Percentiles rank a stretch among this genome's conserved stretches.
These are phyloP conservation scores for Gila robusta DNA, from an alignment of 2,797 vertebrate genomes.

Conservation along the genomic window DNA sequence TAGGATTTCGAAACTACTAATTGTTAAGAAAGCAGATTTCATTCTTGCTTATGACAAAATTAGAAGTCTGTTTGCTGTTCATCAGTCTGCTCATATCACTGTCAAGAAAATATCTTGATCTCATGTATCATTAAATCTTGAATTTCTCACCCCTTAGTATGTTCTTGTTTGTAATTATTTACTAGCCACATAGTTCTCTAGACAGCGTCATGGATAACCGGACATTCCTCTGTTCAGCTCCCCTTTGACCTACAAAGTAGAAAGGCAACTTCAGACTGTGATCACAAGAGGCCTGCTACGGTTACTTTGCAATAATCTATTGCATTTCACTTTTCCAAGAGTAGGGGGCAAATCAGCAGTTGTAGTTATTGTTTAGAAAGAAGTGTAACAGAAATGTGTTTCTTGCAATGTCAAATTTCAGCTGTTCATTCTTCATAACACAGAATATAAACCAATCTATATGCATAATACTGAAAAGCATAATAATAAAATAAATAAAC, in stretches of 20 bases:
- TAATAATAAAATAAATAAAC: background rate
- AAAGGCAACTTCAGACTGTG: background rate
- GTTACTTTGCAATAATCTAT: background rate
- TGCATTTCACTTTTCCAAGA: background rate
- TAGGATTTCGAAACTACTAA: background rate
- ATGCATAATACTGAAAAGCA: background rate
- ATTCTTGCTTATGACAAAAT: background rate
- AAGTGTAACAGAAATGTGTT: background rate
- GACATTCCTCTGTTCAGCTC: background rate
- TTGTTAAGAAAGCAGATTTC: background rate
- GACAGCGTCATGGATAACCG: background rate
- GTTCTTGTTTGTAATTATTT: background rate
- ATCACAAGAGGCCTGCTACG: background rate
- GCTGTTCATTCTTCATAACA: background rate
- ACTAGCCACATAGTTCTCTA: background rate
- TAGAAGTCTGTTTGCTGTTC: background rate
- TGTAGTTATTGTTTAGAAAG: background rate
- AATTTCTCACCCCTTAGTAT: background rate
- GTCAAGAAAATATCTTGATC: background rate
- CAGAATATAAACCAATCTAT: background rate
- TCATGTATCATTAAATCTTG: background rate
- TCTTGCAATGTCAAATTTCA: background rate
- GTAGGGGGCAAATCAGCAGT: background rate
- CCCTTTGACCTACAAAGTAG: background rate
- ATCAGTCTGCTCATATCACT: background rate